phyloP scores from a whole-genome alignment of 2,888 invertebrate genomes.

The Apomyelois bistriatella region DNA sequence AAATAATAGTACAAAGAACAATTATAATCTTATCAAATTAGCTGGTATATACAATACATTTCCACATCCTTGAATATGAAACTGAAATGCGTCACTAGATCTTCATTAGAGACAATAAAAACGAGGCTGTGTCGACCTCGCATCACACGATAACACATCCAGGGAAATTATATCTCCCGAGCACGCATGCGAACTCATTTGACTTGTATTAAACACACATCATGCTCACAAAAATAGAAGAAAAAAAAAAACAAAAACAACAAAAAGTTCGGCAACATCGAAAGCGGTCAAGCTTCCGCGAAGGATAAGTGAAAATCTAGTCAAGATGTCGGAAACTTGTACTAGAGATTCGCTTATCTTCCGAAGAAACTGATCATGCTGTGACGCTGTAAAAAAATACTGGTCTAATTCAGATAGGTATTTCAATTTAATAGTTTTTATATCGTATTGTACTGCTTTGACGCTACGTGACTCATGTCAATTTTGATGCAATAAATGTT shows the following conservation, averaged over 20 bases:
- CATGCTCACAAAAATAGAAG: constrained; percentile 23
- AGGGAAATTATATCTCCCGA: neutral
- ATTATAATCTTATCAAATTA: too few relatives aligned
- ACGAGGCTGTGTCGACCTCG: too few relatives aligned
- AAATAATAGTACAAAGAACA: too few relatives aligned
- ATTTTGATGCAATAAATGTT: too few relatives aligned
- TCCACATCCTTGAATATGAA: too few relatives aligned
- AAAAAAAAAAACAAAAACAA: constrained; percentile 24
- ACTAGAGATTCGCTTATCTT: constrained; percentile 80
- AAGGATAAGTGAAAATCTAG: constrained; percentile 85
- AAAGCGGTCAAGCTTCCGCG: constrained; percentile 55
- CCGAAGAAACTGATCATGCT: constrained; percentile 50
- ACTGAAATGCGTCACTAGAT: too few relatives aligned
- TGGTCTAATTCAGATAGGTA: neutral
- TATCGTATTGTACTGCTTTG: too few relatives aligned
- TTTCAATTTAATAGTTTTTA: too few relatives aligned
- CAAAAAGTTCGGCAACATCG: constrained; percentile 45
- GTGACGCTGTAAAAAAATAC: constrained; percentile 31
- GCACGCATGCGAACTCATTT: neutral
- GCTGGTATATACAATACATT: too few relatives aligned
- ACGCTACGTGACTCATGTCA: too few relatives aligned
- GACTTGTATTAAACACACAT: neutral
- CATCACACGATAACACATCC: too few relatives aligned
- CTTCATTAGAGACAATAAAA: too few relatives aligned
- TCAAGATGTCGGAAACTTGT: constrained; percentile 76